Conservation (phyloP, 1,140 invertebrate genomes). For the Diabrotica virgifera region DNA sequence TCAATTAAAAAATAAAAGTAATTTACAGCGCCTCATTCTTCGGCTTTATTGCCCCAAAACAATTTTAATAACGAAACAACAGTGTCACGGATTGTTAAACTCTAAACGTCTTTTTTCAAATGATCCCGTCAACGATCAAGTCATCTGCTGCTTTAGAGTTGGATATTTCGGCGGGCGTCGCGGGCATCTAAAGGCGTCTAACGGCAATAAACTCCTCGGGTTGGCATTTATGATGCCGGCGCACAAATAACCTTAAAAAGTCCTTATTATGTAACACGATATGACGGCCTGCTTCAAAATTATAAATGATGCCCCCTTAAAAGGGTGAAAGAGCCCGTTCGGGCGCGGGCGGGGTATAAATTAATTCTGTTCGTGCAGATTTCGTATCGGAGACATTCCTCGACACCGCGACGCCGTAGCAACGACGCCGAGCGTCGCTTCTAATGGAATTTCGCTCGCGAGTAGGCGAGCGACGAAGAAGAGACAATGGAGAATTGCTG, state of each 20-base stretch:
- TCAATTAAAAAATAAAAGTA: too few relatives aligned
- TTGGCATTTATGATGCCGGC: background rate
- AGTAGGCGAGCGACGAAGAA: background rate
- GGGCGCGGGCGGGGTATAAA: background rate
- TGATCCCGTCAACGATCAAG: too few relatives aligned
- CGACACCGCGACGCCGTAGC: background rate
- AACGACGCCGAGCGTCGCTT: background rate
- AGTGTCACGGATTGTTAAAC: too few relatives aligned
- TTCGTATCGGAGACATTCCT: background rate
- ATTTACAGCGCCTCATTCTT: too few relatives aligned
- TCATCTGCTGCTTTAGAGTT: too few relatives aligned
- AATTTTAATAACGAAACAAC: too few relatives aligned
- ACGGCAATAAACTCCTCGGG: background rate
- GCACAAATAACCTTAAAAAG: slow-evolving; percentile 5
- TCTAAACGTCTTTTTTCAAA: too few relatives aligned
- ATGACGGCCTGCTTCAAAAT: background rate
- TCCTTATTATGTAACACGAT: slow-evolving; percentile 10
- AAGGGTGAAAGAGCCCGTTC: background rate
- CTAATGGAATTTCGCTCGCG: background rate
- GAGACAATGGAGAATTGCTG: background rate
- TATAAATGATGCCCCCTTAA: background rate
- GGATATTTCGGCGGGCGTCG: too few relatives aligned
- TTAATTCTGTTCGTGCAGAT: slow-evolving; percentile 5
- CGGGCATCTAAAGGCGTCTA: too few relatives aligned
- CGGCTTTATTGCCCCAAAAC: too few relatives aligned